Conservation (phyloP, 2,888 invertebrate species). For the Leptinotarsa rubiginosa region DNA sequence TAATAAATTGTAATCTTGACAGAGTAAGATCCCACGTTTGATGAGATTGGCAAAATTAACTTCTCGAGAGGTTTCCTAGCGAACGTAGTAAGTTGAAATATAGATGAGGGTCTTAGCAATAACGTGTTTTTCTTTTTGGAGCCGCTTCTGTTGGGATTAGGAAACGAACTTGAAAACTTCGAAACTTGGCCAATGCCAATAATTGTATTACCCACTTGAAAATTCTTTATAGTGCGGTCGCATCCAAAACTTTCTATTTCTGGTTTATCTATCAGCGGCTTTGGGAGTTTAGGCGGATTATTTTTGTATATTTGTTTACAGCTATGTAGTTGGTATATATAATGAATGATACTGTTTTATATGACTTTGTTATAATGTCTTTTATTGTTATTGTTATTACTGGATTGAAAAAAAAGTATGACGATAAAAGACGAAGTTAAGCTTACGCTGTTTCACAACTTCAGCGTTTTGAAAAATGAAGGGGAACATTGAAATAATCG, state of each 20-base stretch:
- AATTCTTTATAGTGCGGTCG: neutral
- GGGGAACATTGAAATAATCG: too few relatives aligned
- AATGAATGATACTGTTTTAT: neutral
- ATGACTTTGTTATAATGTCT: neutral
- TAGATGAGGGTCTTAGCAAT: slow-evolving; percentile 9
- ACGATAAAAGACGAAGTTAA: too few relatives aligned
- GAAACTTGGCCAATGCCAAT: slow-evolving; percentile 6
- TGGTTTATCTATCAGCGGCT: neutral
- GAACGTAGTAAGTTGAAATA: slow-evolving; percentile 13
- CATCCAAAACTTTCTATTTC: neutral
- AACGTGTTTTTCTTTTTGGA: slow-evolving; percentile 12
- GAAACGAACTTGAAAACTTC: slow-evolving; percentile 16
- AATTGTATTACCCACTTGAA: slow-evolving; percentile 14
- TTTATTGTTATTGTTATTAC: too few relatives aligned
- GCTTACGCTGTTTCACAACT: too few relatives aligned
- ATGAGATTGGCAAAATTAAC: slow-evolving; percentile 34
- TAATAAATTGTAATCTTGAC: slow-evolving; percentile 30
- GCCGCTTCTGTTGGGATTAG: neutral
- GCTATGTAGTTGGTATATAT: too few relatives aligned
- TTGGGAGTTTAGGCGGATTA: neutral
- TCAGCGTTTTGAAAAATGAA: too few relatives aligned
- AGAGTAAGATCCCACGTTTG: slow-evolving; percentile 25
- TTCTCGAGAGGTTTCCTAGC: slow-evolving; percentile 28
- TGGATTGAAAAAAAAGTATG: too few relatives aligned
- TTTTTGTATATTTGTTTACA: neutral